Evolutionary conservation across 2,797 vertebrate species (phyloP), one percentile per base, ranked within the genome.

Genomic region (Sparidentex hasta): DNA sequence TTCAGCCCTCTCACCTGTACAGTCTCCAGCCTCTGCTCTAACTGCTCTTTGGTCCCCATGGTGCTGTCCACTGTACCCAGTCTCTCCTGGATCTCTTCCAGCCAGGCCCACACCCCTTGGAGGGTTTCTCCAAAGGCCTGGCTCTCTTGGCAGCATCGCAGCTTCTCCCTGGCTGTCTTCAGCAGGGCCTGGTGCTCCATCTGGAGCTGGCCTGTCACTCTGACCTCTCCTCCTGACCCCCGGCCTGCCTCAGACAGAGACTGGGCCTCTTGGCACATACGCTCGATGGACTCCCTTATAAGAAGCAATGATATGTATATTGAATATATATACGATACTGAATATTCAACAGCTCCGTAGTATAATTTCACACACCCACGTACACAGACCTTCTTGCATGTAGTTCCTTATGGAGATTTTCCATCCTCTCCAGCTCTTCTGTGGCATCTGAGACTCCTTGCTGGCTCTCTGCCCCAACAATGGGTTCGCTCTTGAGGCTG

Each of bases 41-140:
- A 75, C 13, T 94, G 89, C 47, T 93, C 94, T 93, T 97, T 99
- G 84, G 92, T 96, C n/a, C 98, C 98, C 47, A 95, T 80, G 2
- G 97, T 98, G 92, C 96, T 97, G 87, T 98, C 96, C 2, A 96
- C 95, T 6, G 92, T 91, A 11, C 94, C 94, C 86, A 99, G 83
- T 65, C 93, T 96, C 84, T 96, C 96, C 65, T 98, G 97, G 75
- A 97, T 93, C 23, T 96, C 96, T 85, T 96, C 96, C 64, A 98
- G 92, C 97, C 98, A 98, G 29, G 96, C 91, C 96, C 97, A 97
- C 86, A 97, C 94, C 77, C 85, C 95, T 91, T 96, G 97, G 51
- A 97, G 93, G 2, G 97, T 97, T 61, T 97, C 97, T 84, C 97
- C 96, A 75, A 99, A 96, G 33, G 94, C 96, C 69, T 97, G 97